phyloP scores from a whole-genome alignment of 92 coral and sea anemone species.

The Bergia sp. region DNA sequence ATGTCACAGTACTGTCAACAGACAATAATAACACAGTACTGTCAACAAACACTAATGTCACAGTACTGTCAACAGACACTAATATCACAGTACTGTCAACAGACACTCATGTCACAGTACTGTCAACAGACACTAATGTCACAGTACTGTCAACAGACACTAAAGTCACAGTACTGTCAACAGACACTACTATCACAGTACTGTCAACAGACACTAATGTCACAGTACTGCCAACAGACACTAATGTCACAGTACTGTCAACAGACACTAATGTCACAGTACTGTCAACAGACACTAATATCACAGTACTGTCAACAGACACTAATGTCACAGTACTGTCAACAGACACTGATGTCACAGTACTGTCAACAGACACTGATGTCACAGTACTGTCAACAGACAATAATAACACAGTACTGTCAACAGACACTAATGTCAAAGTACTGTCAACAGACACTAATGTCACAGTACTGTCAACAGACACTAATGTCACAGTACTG shows the following conservation, averaged over 20 bases:
- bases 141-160: constrained; percentile 19
- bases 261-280: no score
- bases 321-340: no score
- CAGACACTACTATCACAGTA: no score
- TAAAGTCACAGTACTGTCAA: no score
- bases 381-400: no score
- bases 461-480: no score
- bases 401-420: no score
- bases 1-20: neutral
- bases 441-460: neutral
- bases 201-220: neutral
- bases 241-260: no score
- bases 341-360: neutral
- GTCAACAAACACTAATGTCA: neutral
- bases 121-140: constrained; percentile 16
- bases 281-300: no score
- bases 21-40: neutral
- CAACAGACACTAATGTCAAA: neutral
- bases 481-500: no score
- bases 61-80: neutral
- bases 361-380: constrained; percentile 21
- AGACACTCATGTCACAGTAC: neutral
- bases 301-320: no score
- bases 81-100: neutral
- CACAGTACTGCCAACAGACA: neutral